Evolutionary conservation across 1,140 invertebrate genomes (phyloP).

Genomic region (Lordiphosa clarofinis): DNA sequence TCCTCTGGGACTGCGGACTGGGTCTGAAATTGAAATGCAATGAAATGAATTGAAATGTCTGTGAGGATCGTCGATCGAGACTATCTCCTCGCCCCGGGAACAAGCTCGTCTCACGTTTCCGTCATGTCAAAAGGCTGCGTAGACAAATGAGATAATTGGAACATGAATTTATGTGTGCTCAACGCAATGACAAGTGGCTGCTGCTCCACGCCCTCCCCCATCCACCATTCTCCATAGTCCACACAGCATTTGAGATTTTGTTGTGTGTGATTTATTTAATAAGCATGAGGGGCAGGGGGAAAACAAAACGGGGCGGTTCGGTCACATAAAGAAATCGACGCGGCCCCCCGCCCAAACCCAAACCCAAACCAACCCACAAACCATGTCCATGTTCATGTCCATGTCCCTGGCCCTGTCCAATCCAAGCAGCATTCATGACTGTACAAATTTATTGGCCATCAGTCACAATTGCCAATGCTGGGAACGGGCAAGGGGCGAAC

Average conservation of each 20-base stretch:
- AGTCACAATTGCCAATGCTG: constrained; percentile 68
- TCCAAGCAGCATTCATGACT: constrained; percentile 44
- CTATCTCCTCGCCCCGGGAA: too few species aligned
- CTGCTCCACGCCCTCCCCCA: not conserved
- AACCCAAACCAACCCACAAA: constrained; percentile 10
- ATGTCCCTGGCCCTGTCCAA: constrained; percentile 39
- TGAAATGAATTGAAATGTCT: constrained; percentile 66
- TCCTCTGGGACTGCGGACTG: constrained; percentile 8
- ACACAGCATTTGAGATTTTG: constrained; percentile 11
- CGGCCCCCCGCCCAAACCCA: too few species aligned
- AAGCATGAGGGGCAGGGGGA: constrained; percentile 20
- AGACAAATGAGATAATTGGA: constrained; percentile 78
- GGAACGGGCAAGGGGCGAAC: constrained; percentile 25
- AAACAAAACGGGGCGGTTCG: constrained; percentile 1
- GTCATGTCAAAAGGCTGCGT: constrained; percentile 50
- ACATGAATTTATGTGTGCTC: constrained; percentile 61
- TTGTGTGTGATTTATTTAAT: constrained; percentile 68
- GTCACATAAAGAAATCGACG: constrained; percentile 27
- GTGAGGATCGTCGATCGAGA: constrained; percentile 34
- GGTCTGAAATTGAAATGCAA: constrained; percentile 24
- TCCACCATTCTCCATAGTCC: not conserved
- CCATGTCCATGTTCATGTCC: not conserved
- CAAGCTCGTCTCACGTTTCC: constrained; percentile 52
- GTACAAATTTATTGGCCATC: constrained; percentile 75
- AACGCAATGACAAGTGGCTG: constrained; percentile 51